Evolutionary conservation across 2,888 invertebrate genomes (phyloP).

Genomic region (Calliphora vomitoria): DNA sequence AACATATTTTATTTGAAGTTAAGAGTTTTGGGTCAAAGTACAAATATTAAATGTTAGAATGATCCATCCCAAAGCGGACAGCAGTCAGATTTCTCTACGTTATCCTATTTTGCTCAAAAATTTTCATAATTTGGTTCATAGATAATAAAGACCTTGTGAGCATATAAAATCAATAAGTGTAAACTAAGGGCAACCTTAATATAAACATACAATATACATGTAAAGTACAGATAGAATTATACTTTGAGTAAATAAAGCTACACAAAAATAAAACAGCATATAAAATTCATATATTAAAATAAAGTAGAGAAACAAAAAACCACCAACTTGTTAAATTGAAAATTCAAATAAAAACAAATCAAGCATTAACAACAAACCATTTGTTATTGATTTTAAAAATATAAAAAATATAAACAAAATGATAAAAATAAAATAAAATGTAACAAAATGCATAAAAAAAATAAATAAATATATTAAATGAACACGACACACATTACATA

Average conservation of each 20-base stretch:
- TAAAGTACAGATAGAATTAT: conserved; percentile 15
- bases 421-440: neutral
- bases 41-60: too few species aligned
- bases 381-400: conserved; percentile 64
- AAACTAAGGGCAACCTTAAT: too few species aligned
- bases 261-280: neutral
- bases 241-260: conserved; percentile 35
- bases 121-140: too few species aligned
- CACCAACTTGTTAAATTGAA: conserved; percentile 70
- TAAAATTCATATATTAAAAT: conserved; percentile 39
- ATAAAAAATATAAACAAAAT: conserved; percentile 8
- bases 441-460: neutral
- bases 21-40: too few species aligned
- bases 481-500: conserved; percentile 7
- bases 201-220: too few species aligned
- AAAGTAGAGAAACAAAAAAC: conserved; percentile 39
- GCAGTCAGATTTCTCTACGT: too few species aligned
- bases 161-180: too few species aligned
- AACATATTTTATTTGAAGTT: too few species aligned
- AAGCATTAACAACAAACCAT: conserved; percentile 68
- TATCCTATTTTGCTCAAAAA: too few species aligned
- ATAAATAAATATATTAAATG: conserved; percentile 12
- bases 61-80: too few species aligned
- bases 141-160: too few species aligned
- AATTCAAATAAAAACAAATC: conserved; percentile 72